Evolutionary conservation across 2,888 invertebrate species (phyloP).

Genomic region (Muscina levida): DNA sequence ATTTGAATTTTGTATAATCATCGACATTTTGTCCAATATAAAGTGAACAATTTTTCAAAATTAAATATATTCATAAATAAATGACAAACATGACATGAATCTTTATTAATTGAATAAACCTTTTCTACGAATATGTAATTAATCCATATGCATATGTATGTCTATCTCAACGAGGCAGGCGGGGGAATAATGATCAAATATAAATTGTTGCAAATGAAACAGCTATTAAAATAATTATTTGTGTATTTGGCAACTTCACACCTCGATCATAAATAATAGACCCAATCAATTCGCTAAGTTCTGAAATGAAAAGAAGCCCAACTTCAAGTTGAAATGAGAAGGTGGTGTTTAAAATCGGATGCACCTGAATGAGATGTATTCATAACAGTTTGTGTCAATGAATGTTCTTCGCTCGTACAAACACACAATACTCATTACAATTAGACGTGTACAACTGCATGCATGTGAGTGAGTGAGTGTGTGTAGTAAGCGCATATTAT

Average conservation of each 20-base stretch:
- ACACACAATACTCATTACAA: constrained; percentile 52
- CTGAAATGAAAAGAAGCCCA: not conserved
- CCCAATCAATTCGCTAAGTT: constrained; percentile 33
- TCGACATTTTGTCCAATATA: too few relatives aligned
- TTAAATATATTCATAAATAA: too few relatives aligned
- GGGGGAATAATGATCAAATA: constrained; percentile 5
- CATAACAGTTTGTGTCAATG: constrained; percentile 2
- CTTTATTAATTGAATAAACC: not conserved
- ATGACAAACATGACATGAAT: too few relatives aligned
- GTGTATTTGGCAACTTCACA: constrained; percentile 63
- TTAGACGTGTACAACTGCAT: constrained; percentile 40
- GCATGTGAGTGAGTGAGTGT: constrained; percentile 21
- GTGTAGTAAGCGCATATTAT: constrained; percentile 48
- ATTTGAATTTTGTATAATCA: too few relatives aligned
- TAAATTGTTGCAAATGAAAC: constrained; percentile 40
- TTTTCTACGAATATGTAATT: too few relatives aligned
- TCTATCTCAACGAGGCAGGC: too few relatives aligned
- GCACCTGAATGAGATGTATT: constrained; percentile 52
- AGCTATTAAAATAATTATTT: constrained; percentile 60
- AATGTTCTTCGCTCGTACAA: too few relatives aligned
- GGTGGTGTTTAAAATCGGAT: constrained; percentile 46
- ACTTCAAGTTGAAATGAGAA: constrained; percentile 24
- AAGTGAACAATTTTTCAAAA: too few relatives aligned
- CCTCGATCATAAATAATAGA: constrained; percentile 62
- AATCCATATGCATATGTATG: too few relatives aligned